A percentile compares a stretch with the other conserved stretches of the same genome.
Evolutionary conservation across 2,888 invertebrate genomes (phyloP).

Genomic region (Watsonalla binaria): DNA sequence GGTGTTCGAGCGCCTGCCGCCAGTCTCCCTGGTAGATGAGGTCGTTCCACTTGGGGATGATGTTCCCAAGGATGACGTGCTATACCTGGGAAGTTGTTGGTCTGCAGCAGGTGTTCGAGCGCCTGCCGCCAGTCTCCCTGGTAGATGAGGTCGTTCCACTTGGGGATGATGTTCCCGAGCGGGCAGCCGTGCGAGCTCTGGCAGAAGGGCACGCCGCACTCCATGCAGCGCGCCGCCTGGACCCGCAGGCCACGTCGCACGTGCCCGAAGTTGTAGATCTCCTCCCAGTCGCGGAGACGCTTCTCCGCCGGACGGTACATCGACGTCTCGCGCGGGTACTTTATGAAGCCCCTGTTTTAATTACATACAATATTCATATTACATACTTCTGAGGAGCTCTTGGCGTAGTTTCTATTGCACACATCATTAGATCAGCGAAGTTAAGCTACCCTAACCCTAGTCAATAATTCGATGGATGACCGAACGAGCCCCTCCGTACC

Average conservation of each 20-base stretch:
- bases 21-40: too few species aligned
- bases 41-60: neutral
- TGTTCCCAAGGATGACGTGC: conserved; percentile 81
- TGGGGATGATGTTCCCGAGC: conserved; percentile 98
- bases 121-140: conserved; percentile 97
- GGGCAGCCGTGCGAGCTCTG: conserved; percentile 92
- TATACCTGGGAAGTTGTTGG: conserved; percentile 96
- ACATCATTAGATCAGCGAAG: too few species aligned
- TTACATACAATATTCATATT: too few species aligned
- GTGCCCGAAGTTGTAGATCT: conserved; percentile 93
- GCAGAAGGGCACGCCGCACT: conserved; percentile 99
- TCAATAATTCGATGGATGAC: too few species aligned
- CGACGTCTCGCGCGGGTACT: conserved; percentile 93
- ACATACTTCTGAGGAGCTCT: too few species aligned
- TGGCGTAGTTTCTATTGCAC: too few species aligned
- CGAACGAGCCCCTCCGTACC: too few species aligned
- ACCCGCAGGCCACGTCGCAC: conserved; percentile 93
- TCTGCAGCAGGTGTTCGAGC: conserved; percentile 93
- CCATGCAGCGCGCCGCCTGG: conserved; percentile 98
- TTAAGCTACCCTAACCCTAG: too few species aligned
- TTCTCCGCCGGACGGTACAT: conserved; percentile 92
- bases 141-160: conserved; percentile 99
- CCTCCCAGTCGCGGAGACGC: conserved; percentile 96
- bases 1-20: too few species aligned
- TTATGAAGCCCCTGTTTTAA: conserved; percentile 90